Conservation (phyloP, 2,113 vertebrate genomes). For the Centrocercus urophasianus region DNA sequence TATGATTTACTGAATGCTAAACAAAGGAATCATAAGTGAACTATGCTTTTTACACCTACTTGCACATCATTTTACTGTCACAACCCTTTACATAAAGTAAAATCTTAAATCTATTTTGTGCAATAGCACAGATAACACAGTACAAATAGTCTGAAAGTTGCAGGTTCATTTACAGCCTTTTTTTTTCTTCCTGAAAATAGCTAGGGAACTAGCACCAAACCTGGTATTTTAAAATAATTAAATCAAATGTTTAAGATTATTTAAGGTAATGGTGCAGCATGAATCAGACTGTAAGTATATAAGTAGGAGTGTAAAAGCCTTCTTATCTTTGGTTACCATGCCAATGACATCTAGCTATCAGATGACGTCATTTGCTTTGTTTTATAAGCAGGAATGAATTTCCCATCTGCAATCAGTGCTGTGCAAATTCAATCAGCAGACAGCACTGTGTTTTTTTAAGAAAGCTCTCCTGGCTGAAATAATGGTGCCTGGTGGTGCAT, state of each 20-base stretch:
- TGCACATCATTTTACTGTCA: background rate
- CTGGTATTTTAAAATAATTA: constrained; percentile 42
- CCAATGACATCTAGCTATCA: constrained; percentile 60
- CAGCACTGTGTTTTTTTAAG: background rate
- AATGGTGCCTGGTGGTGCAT: constrained; percentile 48
- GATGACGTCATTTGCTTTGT: constrained; percentile 50
- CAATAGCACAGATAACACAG: background rate
- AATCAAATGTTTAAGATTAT: constrained; percentile 33
- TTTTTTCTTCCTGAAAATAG: background rate
- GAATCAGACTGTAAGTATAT: constrained; percentile 47
- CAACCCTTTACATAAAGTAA: background rate
- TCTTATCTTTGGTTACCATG: constrained; percentile 77
- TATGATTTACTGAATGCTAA: background rate
- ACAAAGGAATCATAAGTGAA: background rate
- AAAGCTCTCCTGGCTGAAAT: background rate
- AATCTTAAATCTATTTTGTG: background rate
- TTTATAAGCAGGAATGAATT: constrained; percentile 69
- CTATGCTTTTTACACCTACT: background rate
- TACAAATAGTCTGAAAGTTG: background rate
- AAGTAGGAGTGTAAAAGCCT: constrained; percentile 48
- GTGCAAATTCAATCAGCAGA: constrained; percentile 36
- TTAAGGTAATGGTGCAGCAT: constrained; percentile 36
- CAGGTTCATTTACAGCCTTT: background rate
- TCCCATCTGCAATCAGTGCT: constrained; percentile 22
- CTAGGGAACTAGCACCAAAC: background rate